These are phyloP conservation scores for Nebria ingens DNA, from an alignment of 1,140 invertebrate species.

Conservation along the genomic window DNA sequence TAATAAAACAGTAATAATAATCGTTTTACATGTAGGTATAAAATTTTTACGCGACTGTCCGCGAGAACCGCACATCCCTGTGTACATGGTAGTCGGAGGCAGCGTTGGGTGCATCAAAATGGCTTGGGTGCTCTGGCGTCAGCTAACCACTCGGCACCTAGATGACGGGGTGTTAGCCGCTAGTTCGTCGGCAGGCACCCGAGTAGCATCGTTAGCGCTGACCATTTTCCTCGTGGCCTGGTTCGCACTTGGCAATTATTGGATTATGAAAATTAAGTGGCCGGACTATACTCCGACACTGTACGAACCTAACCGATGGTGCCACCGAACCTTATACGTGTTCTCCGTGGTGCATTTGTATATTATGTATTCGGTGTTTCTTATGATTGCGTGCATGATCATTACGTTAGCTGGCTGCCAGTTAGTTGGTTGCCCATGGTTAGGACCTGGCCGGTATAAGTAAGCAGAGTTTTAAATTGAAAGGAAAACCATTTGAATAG, in stretches of 20 bases:
- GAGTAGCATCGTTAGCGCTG: slow-evolving; percentile 41
- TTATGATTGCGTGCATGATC: slow-evolving; percentile 44
- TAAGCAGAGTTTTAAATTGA: too few relatives aligned
- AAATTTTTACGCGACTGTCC: slow-evolving; percentile 69
- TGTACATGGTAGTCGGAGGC: slow-evolving; percentile 76
- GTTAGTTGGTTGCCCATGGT: slow-evolving; percentile 55
- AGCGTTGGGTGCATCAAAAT: slow-evolving; percentile 59
- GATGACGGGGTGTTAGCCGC: slow-evolving; percentile 40
- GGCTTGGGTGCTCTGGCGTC: slow-evolving; percentile 56
- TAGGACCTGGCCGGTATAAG: slow-evolving; percentile 47
- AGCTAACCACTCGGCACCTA: slow-evolving; percentile 48
- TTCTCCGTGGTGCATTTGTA: slow-evolving; percentile 64
- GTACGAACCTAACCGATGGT: slow-evolving; percentile 64
- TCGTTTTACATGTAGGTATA: slow-evolving; percentile 48
- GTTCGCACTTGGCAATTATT: slow-evolving; percentile 69
- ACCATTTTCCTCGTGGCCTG: slow-evolving; percentile 60
- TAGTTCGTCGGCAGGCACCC: slow-evolving; percentile 37
- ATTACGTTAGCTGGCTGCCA: slow-evolving; percentile 50
- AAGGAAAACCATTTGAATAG: too few relatives aligned
- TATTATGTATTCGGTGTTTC: slow-evolving; percentile 52
- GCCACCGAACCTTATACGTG: slow-evolving; percentile 63
- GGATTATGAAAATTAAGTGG: slow-evolving; percentile 67
- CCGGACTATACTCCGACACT: slow-evolving; percentile 55
- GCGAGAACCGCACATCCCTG: slow-evolving; percentile 62
- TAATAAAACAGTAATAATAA: not conserved